Base-by-base conservation (phyloP, 2,113 vertebrate genomes). In the Etheostoma cragini region DNA sequence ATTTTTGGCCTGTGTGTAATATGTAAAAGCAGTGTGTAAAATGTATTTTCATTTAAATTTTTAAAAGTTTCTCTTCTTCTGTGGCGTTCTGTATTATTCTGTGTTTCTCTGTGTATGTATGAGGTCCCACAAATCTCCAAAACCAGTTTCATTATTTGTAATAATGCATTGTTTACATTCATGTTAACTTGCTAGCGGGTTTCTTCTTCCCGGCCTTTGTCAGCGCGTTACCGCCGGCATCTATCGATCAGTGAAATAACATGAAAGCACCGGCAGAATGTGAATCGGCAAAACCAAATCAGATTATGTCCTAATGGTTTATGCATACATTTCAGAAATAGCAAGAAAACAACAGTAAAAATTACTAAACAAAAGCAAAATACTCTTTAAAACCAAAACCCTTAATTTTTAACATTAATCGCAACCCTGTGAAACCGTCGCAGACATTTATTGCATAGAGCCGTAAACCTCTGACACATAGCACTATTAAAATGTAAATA, bases 401-500 rank as follows among this genome's bases (percentile, higher is more conserved):
- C 52, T 58, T 72, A 65, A 13, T 17, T n/a, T n/a, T n/a, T 68
- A 60, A 56, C 66, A 72, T 72, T 46, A 33, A 49, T 65, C 33
- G 58, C 54, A 61, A 72, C 22, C 6, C 14, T 1, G 21, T 30
- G 4, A 35, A 67, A 61, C 4, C 11, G 6, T n/a, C 35, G n/a
- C n/a, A 38, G n/a, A 30, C 15, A 14, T 81, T 65, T 49, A 30
- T 67, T 67, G 33, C 42, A 56, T 17, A 8, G 3, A 52, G 68
- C 56, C 46, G 68, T 72, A 69, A 82, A 84, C 17, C 33, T 26
- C 21, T 45, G 11, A 70, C 46, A 57, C 21, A 78, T 11, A 45
- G 12, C 33, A 5, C 24, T 50, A 73, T 85, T 78, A 63, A 72
- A 67, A 80, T 64, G 42, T 38, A 66, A 63, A 80, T 62, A 42